phyloP scores from a whole-genome alignment of 2,888 invertebrate genomes.

The Drosophila gaucha region DNA sequence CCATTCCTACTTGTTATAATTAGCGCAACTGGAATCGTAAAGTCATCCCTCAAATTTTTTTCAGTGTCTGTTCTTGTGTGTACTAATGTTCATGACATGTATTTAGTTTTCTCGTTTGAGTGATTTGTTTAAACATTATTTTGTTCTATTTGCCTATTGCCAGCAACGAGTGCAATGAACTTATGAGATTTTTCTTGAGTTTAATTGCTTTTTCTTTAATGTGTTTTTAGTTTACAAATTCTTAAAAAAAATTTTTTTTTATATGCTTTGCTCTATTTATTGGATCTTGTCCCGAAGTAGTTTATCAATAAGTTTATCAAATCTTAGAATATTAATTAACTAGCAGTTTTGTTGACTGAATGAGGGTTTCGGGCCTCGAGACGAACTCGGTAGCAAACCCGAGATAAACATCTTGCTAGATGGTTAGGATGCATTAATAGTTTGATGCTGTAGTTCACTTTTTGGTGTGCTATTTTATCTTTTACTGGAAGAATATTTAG shows the following conservation, averaged over 20 bases:
- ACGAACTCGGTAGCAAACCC: too few species aligned
- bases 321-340: too few species aligned
- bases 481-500: too few species aligned
- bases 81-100: constrained; percentile 38
- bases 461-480: too few species aligned
- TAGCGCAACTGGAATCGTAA: constrained; percentile 53
- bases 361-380: too few species aligned
- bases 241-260: constrained; percentile 8
- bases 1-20: constrained; percentile 29
- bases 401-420: too few species aligned
- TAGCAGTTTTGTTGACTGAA: too few species aligned
- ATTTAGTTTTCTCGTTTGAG: constrained; percentile 48
- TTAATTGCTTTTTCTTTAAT: constrained; percentile 12
- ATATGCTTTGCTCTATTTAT: too few species aligned
- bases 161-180: constrained; percentile 67
- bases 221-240: constrained; percentile 5
- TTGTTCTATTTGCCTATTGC: constrained; percentile 24
- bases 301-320: too few species aligned
- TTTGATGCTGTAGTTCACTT: too few species aligned
- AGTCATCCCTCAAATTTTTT: constrained; percentile 37
- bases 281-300: too few species aligned
- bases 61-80: constrained; percentile 49
- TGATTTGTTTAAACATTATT: constrained; percentile 40
- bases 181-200: constrained; percentile 41
- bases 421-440: too few species aligned